Conservation (phyloP, 2,113 vertebrate genomes). For the Mustela nigripes region DNA sequence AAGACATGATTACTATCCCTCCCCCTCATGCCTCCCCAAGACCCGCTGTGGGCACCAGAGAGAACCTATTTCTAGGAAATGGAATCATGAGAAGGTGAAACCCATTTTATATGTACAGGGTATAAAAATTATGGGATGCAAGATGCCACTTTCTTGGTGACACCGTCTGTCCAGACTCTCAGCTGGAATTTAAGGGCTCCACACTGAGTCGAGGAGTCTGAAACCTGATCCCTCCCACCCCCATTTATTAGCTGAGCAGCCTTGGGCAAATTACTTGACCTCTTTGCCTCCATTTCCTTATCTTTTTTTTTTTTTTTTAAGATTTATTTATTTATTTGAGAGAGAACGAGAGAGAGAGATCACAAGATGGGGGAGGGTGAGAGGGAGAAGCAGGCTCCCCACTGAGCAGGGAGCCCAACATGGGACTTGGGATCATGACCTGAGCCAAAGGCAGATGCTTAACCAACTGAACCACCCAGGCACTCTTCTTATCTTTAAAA, state of each 20-base stretch:
- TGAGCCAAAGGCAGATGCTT: too few species aligned
- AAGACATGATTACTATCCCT: neutral
- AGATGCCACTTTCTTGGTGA: neutral
- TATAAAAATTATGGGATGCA: neutral
- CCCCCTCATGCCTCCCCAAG: neutral
- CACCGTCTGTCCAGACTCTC: neutral
- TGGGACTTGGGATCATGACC: too few species aligned
- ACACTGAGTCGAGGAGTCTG: neutral
- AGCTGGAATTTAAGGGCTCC: neutral
- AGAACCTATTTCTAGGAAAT: neutral
- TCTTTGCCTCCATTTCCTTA: neutral
- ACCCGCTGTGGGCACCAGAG: too few species aligned
- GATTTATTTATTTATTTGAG: too few species aligned
- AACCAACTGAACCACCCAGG: too few species aligned
- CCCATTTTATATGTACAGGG: neutral
- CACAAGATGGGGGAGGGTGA: too few species aligned
- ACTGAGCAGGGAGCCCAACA: too few species aligned
- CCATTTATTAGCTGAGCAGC: neutral
- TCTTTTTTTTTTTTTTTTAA: neutral
- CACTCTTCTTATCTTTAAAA: constrained; percentile 22
- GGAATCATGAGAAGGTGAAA: neutral
- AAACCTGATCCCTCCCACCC: neutral
- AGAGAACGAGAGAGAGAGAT: too few species aligned
- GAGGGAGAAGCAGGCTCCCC: too few species aligned
- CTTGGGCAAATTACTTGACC: neutral